Evolutionary conservation across 2,888 invertebrate genomes (phyloP).

Genomic region (Hydropsyche betteni): DNA sequence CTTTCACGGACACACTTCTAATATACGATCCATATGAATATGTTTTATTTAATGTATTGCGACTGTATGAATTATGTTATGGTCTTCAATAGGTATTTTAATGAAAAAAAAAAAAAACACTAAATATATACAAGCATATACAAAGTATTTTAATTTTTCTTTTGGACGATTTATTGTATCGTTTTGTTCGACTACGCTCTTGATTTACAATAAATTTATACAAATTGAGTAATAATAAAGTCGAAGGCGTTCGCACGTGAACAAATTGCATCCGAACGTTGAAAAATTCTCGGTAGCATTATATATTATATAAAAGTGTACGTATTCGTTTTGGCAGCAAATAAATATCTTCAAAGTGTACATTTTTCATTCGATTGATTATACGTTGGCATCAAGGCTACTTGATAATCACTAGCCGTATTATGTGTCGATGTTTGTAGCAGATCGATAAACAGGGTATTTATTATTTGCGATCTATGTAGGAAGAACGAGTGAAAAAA

Average conservation of each 20-base stretch:
- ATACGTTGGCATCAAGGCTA: constrained; percentile 42
- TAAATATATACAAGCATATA: constrained; percentile 2
- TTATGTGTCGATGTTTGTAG: constrained; percentile 38
- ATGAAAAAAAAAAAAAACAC: constrained; percentile 6
- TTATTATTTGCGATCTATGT: constrained; percentile 23
- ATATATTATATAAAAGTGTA: background rate
- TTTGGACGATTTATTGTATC: constrained; percentile 22
- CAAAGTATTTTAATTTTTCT: constrained; percentile 14
- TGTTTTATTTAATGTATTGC: constrained; percentile 23
- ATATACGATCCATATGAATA: constrained; percentile 7
- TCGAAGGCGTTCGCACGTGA: background rate
- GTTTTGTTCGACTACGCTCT: constrained; percentile 7
- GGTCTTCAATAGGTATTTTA: constrained; percentile 16
- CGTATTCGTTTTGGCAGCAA: background rate
- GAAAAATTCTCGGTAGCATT: constrained; percentile 8
- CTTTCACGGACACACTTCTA: constrained; percentile 23
- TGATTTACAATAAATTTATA: constrained; percentile 25
- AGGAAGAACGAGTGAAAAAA: constrained; percentile 32
- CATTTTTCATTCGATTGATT: constrained; percentile 38
- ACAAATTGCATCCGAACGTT: constrained; percentile 12
- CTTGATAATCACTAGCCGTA: constrained; percentile 34
- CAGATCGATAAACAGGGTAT: constrained; percentile 34
- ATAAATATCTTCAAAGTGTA: constrained; percentile 2
- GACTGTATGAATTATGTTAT: constrained; percentile 19
- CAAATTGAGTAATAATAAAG: constrained; percentile 27